These are phyloP conservation scores for Labeo calbasu DNA, from an alignment of 2,797 vertebrate genomes.

Conservation along the genomic window DNA sequence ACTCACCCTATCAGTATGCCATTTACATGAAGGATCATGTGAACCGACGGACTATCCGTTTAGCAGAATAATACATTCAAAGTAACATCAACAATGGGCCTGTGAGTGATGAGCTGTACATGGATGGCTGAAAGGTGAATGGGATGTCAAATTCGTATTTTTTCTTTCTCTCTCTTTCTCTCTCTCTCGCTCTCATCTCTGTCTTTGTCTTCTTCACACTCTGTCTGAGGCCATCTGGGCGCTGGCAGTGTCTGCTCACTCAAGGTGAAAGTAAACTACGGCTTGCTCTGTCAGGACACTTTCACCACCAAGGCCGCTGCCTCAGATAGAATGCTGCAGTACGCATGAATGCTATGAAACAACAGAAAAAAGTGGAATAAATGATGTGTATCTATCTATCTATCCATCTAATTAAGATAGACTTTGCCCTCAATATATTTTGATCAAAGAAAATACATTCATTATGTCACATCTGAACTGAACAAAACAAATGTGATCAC, in stretches of 20 bases:
- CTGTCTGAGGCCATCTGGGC: slow-evolving; percentile 64
- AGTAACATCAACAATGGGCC: slow-evolving; percentile 60
- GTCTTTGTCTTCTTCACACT: slow-evolving; percentile 56
- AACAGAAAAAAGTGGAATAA: neutral
- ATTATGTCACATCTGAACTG: too few species aligned
- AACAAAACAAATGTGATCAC: too few species aligned
- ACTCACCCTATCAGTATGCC: slow-evolving; percentile 62
- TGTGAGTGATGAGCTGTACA: slow-evolving; percentile 57
- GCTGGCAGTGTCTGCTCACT: slow-evolving; percentile 57
- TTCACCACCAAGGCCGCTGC: slow-evolving; percentile 42
- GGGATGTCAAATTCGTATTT: slow-evolving; percentile 54
- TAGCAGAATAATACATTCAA: slow-evolving; percentile 64
- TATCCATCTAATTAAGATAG: too few species aligned
- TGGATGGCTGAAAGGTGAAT: slow-evolving; percentile 52
- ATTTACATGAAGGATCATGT: slow-evolving; percentile 70
- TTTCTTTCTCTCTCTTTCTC: slow-evolving; percentile 15
- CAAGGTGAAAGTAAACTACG: slow-evolving; percentile 64
- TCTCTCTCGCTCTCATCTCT: slow-evolving; percentile 24
- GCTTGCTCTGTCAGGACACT: slow-evolving; percentile 48
- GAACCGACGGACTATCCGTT: slow-evolving; percentile 65
- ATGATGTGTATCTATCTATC: neutral
- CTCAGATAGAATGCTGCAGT: slow-evolving; percentile 22
- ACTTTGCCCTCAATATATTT: too few species aligned
- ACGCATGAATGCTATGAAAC: neutral
- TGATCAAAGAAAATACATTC: too few species aligned